Base-by-base conservation (phyloP, 2,113 vertebrate genomes). In the Bubo blakistoni region DNA sequence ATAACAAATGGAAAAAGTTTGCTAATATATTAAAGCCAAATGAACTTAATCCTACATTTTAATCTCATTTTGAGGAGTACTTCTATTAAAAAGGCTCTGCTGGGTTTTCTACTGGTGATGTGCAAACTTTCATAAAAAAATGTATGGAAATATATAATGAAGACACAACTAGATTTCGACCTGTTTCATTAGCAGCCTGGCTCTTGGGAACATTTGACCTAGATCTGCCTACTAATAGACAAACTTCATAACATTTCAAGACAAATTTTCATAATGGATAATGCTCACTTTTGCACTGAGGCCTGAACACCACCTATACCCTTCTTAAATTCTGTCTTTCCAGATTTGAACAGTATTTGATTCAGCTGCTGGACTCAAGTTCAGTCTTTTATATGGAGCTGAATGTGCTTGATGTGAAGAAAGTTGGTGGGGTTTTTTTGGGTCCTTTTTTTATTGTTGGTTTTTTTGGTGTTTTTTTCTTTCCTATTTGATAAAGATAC, bases 201-300 rank as follows among this genome's bases (percentile, higher is more conserved):
- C 86, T 85, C 93, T 67, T 85, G 87, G 86, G 93, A 97, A 55
- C 20, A 63, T 83, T 92, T 96, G 95, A 96, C 95, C 94, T 90
- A 95, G 79, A 93, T 93, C 55, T 94, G 77, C 81, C 70, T 87
- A 20, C 74, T 90, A 90, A 85, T 62, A 95, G 59, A 83, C 34
- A 92, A 88, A 89, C 62, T 85, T 91, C 52, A 61, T 87, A 69
- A 92, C 44, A 69, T 69, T 69, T 89, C 73, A 65, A 85, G 80
- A 87, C 42, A 77, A 92, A 82, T 91, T 91, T 94, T 96, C 83
- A 52, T 93, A 93, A 77, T 71, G 70, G 44, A 88, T 92, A 67
- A 82, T 76, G 61, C 63, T 93, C 62, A 82, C 24, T 87, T 79
- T 79, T 89, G 12, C n/a, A 81, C 22, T 69, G 63, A 82, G 62